Evolutionary conservation across 2,888 invertebrate species (phyloP).

Genomic region (Azorinus chamasolen): DNA sequence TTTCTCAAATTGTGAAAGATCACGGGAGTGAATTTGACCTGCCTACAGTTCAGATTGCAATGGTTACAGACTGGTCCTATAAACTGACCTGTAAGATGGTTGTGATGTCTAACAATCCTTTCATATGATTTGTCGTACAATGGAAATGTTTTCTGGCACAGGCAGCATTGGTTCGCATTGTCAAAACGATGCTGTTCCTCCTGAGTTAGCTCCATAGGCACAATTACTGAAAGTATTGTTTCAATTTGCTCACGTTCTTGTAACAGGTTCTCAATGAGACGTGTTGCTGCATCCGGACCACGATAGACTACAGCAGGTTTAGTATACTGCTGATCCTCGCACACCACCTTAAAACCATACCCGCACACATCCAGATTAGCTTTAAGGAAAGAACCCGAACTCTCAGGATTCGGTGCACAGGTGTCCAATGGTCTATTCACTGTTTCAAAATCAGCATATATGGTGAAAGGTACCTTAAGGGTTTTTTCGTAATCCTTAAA

Average conservation of each 20-base stretch:
- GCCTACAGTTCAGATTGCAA: constrained; percentile 16
- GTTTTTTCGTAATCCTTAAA: constrained; percentile 48
- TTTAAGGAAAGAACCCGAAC: constrained; percentile 18
- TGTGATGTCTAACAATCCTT: constrained; percentile 12
- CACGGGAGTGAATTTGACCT: constrained; percentile 15
- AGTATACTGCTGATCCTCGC: constrained; percentile 34
- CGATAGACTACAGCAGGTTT: constrained; percentile 41
- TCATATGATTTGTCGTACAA: constrained; percentile 1
- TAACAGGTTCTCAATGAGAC: constrained; percentile 28
- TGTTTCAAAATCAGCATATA: constrained; percentile 48
- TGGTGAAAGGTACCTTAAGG: constrained; percentile 32
- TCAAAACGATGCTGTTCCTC: constrained; percentile 6
- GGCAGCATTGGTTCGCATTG: constrained; percentile 7
- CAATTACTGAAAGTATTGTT: constrained; percentile 18
- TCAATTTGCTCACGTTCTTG: constrained; percentile 42
- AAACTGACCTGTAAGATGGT: constrained; percentile 17
- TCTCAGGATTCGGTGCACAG: constrained; percentile 31
- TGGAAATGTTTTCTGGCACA: constrained; percentile 13
- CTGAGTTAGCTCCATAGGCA: constrained; percentile 31
- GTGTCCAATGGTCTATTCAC: constrained; percentile 32
- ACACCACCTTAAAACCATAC: constrained; percentile 45
- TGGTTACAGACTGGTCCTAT: constrained; percentile 5
- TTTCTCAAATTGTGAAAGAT: constrained; percentile 32
- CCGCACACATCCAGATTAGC: constrained; percentile 41
- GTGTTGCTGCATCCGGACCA: constrained; percentile 29